Conservation (phyloP, 1,140 invertebrate genomes). For the Papilio glaucus region DNA sequence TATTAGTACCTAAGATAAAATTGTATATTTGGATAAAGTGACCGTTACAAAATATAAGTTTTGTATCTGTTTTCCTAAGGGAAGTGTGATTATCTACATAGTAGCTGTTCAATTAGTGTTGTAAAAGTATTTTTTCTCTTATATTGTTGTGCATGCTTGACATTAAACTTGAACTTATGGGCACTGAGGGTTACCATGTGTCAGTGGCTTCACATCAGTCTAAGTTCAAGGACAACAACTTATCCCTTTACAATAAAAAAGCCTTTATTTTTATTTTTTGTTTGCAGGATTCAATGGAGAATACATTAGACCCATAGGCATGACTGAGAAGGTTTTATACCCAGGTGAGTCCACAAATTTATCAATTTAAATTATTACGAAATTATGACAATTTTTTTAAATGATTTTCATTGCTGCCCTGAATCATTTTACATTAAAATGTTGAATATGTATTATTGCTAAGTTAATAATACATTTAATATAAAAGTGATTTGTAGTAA, state of each 20-base stretch:
- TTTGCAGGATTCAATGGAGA: constrained; percentile 72
- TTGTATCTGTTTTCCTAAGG: neutral
- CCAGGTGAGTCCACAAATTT: constrained; percentile 63
- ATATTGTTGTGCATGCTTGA: neutral
- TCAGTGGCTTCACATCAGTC: constrained; percentile 37
- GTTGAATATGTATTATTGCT: too few species aligned
- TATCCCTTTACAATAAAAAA: constrained; percentile 38
- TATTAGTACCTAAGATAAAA: too few species aligned
- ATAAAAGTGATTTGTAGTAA: too few species aligned
- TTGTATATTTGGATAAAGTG: neutral
- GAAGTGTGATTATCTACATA: neutral
- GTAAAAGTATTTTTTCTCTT: neutral
- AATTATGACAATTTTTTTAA: too few species aligned
- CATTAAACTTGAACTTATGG: constrained; percentile 7
- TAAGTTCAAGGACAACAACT: constrained; percentile 44
- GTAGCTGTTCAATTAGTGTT: neutral
- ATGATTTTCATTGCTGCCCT: too few species aligned
- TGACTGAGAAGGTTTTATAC: constrained; percentile 79
- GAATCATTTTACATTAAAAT: too few species aligned
- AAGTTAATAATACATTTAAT: too few species aligned
- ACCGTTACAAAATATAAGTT: neutral
- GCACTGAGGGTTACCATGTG: constrained; percentile 35
- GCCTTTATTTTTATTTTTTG: constrained; percentile 51
- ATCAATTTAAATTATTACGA: too few species aligned
- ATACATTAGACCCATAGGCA: constrained; percentile 70